phyloP scores from a whole-genome alignment of 2,113 vertebrate genomes.

The Cranoglanis bouderius region DNA sequence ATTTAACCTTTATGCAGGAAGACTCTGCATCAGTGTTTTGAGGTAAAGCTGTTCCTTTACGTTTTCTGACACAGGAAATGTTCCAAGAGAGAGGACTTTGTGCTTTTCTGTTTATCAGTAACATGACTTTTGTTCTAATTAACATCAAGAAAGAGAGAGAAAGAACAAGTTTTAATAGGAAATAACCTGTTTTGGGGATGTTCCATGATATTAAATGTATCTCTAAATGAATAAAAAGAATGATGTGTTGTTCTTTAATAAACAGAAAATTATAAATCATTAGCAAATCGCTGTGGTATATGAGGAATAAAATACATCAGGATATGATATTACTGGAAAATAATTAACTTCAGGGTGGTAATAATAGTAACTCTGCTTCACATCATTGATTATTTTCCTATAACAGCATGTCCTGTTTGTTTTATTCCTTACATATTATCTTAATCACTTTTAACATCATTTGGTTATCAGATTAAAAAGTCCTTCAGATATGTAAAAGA shows the following conservation, averaged over 20 bases:
- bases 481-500: not conserved
- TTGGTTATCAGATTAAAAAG: not conserved
- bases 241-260: not conserved
- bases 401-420: not conserved
- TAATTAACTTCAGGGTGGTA: not conserved
- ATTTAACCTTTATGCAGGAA: not conserved
- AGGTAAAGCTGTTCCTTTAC: not conserved
- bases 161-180: not conserved
- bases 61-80: not conserved
- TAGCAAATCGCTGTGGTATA: not conserved
- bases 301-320: not conserved
- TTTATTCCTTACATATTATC: not conserved
- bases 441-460: not conserved
- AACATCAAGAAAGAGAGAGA: not conserved
- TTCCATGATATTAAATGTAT: not conserved
- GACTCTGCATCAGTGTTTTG: not conserved
- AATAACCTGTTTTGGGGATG: not conserved
- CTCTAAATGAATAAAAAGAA: not conserved
- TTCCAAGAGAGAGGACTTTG: not conserved
- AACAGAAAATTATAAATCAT: not conserved
- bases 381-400: not conserved
- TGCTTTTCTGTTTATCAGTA: not conserved
- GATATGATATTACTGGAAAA: not conserved
- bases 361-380: not conserved
- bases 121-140: not conserved